phyloP scores from a whole-genome alignment of 1,140 invertebrate genomes.

The Lineus longissimus region DNA sequence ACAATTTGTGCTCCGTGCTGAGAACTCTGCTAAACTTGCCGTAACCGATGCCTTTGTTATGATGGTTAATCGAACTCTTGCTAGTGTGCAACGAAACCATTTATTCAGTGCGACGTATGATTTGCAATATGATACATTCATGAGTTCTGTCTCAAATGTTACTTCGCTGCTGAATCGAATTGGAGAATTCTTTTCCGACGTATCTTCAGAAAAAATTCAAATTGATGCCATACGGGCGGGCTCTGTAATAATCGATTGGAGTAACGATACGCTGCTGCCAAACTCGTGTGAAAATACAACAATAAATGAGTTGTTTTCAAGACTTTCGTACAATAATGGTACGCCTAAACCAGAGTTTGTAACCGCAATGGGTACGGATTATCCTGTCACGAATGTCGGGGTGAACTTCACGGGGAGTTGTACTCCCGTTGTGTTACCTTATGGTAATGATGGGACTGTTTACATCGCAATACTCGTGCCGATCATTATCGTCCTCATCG shows the following conservation, averaged over 20 bases:
- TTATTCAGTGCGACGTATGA: not conserved
- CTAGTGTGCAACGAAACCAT: not conserved
- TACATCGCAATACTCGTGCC: not conserved
- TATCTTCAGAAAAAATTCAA: not conserved
- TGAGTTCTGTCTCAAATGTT: not conserved
- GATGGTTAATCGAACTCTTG: not conserved
- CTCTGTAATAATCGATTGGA: not conserved
- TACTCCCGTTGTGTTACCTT: not conserved
- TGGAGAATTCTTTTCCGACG: not conserved
- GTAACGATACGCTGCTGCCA: not conserved
- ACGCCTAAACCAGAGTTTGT: not conserved
- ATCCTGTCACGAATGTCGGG: not conserved
- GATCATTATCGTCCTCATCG: not conserved
- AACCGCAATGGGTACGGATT: not conserved
- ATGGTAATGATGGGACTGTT: not conserved
- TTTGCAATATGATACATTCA: not conserved
- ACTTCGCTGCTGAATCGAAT: not conserved
- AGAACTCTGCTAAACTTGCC: not conserved
- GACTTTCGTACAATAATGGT: not conserved
- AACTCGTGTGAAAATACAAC: not conserved
- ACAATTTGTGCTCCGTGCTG: not conserved
- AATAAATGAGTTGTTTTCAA: not conserved
- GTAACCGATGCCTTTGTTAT: not conserved
- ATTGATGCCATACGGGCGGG: not conserved
- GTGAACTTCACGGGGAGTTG: not conserved